Base-by-base conservation (phyloP, 2,113 vertebrate genomes). In the Cynoglossus semilaevis region DNA sequence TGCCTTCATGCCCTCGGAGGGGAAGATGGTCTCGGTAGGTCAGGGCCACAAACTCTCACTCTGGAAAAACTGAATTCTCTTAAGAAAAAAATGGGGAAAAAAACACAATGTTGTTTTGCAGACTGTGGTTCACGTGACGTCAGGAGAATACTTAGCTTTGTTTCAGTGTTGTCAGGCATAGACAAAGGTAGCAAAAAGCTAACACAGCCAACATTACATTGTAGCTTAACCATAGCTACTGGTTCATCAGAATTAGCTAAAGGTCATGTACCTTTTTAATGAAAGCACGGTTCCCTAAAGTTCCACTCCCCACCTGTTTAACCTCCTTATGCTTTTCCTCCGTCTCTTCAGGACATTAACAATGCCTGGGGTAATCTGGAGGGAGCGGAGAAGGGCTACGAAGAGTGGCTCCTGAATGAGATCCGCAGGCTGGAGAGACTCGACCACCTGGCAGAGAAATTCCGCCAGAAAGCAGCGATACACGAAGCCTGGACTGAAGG, bases 401-500 rank as follows among this genome's bases (percentile, higher is more conserved):
- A 98, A 62, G 97, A 99, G 74, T 99, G 97, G 97, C 88, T 98
- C 53, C 89, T 98, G 79, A 99, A 98, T 7, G 97, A 99, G 84
- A 99, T 99, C 49, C 94, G 97, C 67, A 87, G 97, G 83, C 90
- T 99, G 80, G 96, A 99, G 76, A 90, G 97, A 71, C 92, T 99
- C 5, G 97, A 99, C 84, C 97, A 99, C 87, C 88, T 99, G 82
- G 96, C 96, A 0, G 94, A 97, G 91, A 99, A 99, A 66, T 98
- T 99, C 75, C 92, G 96, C 15, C 97, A 99, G 87, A 99, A 99
- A 85, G 96, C 96, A 6, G 92, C 93, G 22, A 99, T 98, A 87
- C 97, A 99, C 0, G 97, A 99, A 86, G 91, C 94, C 61, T 99
- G 97, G 97, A 99, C 96, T 9, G 92, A 95, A n/a, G 97, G 97